Evolutionary conservation across 2,888 invertebrate species (phyloP), one percentile per base, ranked within the genome.

Genomic region (Calameuta filiformis): DNA sequence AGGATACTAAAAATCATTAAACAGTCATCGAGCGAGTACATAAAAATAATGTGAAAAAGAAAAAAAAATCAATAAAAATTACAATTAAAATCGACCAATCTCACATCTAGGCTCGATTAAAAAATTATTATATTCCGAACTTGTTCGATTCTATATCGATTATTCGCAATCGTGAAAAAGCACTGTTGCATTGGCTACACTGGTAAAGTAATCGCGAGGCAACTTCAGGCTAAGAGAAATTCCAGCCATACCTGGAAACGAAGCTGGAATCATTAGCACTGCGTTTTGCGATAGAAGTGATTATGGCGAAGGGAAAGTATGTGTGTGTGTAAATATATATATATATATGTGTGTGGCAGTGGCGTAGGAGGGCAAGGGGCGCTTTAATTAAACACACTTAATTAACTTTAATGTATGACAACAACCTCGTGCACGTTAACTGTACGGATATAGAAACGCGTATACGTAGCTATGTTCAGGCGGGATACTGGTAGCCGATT

Each of bases 371-470:
- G 81, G 83, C 83, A 81, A 81, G 82, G 84, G 85, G 84, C 81
- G 83, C 83, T 88, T 88, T 88, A 88, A 88, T 88, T 88, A 88
- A 88, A 86, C 86, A 83, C 85, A 85, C 86, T 87, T 88, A 88
- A 88, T 88, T 88, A 87, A 87, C 85, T 85, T 78, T 81, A 86
- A 78, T 79, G 78, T 80, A 80, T 78, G 78, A 76, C 78, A 73
- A 75, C 69, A 77, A 68, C 73, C 77, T 77, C 73, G 73, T n/a
- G 56, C 73, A 69, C 33, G 73, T 71, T 76, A 76, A 15, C 35
- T 15, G 12, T 56, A 35, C 31, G 75, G 31, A n/a, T 69, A 75
- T 33, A 75, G 34, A 75, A 75, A 3, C 31, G 37, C 4, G 34
- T 76, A 37, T 76, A 69, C 35, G 69, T 35, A 11, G 76, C n/a